Percentiles rank a stretch among this genome's conserved stretches.
Evolutionary conservation across 2,797 vertebrate genomes (phyloP).

Genomic region (Acrossocheilus wenchowensis): DNA sequence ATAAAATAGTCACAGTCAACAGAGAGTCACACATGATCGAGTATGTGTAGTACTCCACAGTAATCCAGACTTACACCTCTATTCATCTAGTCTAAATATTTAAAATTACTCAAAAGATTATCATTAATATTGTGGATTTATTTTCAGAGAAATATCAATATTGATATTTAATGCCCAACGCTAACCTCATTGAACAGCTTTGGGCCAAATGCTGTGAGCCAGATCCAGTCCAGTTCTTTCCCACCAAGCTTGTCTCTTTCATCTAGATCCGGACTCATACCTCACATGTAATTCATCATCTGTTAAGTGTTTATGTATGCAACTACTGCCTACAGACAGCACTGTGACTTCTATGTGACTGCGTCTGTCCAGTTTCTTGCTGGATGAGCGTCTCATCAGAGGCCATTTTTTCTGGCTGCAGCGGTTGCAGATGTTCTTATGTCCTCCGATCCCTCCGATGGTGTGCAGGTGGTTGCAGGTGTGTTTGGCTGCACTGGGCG

Average conservation of each 20-base stretch:
- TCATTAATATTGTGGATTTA: no score
- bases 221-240: neutral
- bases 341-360: conserved; percentile 88
- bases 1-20: no score
- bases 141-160: no score
- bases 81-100: no score
- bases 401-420: conserved; percentile 94
- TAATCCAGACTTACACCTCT: no score
- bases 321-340: conserved; percentile 89
- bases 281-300: neutral
- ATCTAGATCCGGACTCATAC: neutral
- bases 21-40: no score
- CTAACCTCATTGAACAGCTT: neutral
- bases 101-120: no score
- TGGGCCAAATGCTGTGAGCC: no score
- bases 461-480: conserved; percentile 92
- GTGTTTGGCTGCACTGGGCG: conserved; percentile 81
- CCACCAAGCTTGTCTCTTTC: neutral
- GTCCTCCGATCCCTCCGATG: conserved; percentile 82
- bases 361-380: conserved; percentile 74
- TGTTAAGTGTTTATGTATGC: neutral
- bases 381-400: conserved; percentile 80
- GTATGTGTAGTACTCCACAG: no score
- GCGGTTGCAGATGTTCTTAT: conserved; percentile 86
- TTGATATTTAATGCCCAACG: no score